These are phyloP conservation scores for Anas georgica DNA, from an alignment of 2,797 vertebrate species.

Conservation along the genomic window DNA sequence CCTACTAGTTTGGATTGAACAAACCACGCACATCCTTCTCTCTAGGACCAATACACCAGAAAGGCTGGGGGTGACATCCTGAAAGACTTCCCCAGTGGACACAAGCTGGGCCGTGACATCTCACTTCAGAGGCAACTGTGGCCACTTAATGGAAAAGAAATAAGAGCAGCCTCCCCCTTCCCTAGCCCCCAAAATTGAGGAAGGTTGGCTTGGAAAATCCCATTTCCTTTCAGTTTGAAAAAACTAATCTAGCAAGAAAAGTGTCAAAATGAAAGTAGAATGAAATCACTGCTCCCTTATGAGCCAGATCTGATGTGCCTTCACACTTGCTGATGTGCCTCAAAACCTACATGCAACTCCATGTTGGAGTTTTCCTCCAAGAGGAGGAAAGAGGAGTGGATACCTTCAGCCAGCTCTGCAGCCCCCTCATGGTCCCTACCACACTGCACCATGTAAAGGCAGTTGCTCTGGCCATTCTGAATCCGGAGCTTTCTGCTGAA, in stretches of 20 bases:
- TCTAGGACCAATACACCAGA: neutral
- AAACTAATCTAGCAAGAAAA: neutral
- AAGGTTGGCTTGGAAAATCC: neutral
- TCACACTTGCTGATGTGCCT: neutral
- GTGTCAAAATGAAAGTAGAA: neutral
- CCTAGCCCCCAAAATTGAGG: neutral
- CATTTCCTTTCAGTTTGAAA: neutral
- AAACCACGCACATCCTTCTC: neutral
- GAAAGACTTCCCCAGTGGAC: accelerated
- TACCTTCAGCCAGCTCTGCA: neutral
- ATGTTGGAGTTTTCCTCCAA: neutral
- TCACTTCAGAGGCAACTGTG: neutral
- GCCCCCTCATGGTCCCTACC: neutral
- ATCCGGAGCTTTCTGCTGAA: neutral
- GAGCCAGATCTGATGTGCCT: neutral
- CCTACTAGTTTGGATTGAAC: accelerated
- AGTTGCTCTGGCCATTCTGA: neutral
- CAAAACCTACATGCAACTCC: neutral
- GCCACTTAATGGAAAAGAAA: neutral
- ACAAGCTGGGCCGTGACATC: neutral
- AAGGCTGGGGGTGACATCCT: accelerated
- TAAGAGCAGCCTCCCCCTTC: neutral
- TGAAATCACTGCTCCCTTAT: neutral
- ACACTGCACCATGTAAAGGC: neutral
- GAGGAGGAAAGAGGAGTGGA: neutral